phyloP scores from a whole-genome alignment of 2,113 vertebrate species.

The Elaphurus davidianus region DNA sequence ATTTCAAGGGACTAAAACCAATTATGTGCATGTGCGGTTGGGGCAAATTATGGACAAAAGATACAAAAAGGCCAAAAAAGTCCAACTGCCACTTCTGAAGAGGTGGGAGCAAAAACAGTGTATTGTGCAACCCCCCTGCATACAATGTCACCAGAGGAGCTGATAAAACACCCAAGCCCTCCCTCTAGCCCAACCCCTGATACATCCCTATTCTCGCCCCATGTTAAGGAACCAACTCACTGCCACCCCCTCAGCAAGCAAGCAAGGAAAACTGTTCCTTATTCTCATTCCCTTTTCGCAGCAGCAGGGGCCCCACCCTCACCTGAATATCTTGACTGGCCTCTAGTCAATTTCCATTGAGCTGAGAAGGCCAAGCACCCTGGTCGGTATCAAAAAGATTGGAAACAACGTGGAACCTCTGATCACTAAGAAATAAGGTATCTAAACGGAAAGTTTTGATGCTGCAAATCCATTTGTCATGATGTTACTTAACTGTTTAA shows the following conservation, averaged over 20 bases:
- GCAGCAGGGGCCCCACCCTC: neutral
- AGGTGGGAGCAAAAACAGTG: neutral
- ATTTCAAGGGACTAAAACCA: neutral
- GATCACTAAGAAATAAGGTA: slow-evolving; percentile 88
- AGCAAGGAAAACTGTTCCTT: neutral
- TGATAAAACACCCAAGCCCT: neutral
- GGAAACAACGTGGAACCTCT: slow-evolving; percentile 89
- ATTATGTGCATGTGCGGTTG: neutral
- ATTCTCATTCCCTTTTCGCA: neutral
- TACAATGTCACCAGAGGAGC: neutral
- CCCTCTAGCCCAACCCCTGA: neutral
- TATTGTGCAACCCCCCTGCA: neutral
- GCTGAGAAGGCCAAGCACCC: neutral
- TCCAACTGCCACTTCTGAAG: neutral
- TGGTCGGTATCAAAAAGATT: slow-evolving; percentile 79
- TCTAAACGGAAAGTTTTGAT: slow-evolving; percentile 73
- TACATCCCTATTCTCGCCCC: too few species aligned
- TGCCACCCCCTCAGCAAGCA: neutral
- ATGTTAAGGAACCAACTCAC: neutral
- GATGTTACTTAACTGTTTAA: slow-evolving; percentile 65
- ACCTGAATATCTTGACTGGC: neutral
- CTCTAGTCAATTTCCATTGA: neutral
- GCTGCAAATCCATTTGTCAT: slow-evolving; percentile 33
- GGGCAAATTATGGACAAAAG: neutral
- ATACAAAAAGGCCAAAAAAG: neutral